phyloP scores from a whole-genome alignment of 1,140 invertebrate species.

The Papilio glaucus region DNA sequence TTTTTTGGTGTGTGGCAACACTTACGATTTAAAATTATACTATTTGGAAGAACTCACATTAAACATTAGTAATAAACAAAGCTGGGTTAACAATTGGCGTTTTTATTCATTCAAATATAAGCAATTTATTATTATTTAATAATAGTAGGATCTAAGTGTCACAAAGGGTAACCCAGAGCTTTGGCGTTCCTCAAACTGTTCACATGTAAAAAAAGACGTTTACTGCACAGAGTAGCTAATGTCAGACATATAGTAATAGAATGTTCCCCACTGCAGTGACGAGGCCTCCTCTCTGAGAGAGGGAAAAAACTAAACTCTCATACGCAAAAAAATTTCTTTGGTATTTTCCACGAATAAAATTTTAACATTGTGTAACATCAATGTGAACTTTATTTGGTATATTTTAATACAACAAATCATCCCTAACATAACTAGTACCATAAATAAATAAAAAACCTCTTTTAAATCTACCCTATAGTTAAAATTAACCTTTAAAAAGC shows the following conservation, averaged over 20 bases:
- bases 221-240: not conserved
- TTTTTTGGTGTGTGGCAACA: not conserved
- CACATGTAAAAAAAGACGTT: not conserved
- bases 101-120: not conserved
- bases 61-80: slow-evolving; percentile 1
- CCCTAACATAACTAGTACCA: slow-evolving; percentile 10
- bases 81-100: not conserved
- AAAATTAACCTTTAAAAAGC: slow-evolving; percentile 49
- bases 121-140: not conserved
- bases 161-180: not conserved
- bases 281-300: too few species aligned
- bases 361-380: not conserved
- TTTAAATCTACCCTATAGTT: slow-evolving; percentile 23
- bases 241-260: not conserved
- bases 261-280: too few species aligned
- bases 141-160: not conserved
- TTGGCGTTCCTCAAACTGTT: not conserved
- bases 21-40: not conserved
- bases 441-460: slow-evolving; percentile 17
- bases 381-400: not conserved
- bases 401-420: not conserved
- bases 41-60: slow-evolving; percentile 23
- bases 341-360: not conserved
- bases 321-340: not conserved
- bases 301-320: not conserved